Base-by-base conservation (phyloP, 2,797 vertebrate species). In the Alcedo quadribrachys region DNA sequence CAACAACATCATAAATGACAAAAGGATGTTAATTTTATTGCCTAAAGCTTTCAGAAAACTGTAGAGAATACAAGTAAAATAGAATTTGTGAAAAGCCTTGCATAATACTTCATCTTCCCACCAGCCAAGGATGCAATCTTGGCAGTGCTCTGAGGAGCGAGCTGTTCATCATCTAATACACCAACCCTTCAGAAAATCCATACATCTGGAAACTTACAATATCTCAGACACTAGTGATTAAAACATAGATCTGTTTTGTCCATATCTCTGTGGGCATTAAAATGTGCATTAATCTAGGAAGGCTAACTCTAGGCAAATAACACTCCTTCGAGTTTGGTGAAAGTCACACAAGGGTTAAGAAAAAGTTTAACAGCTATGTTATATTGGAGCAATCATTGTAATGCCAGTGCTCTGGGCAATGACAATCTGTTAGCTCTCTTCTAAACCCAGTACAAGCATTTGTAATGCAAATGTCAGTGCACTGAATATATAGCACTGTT, bases 341-440 rank as follows among this genome's bases (percentile, higher is more conserved):
- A 96, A 81, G 96, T 3, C 90, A 25, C 55, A 58, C 17, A 96
- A 94, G 96, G 91, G 94, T 96, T 97, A 96, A 97, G 79, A 84
- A 94, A 87, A 94, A 93, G 85, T 93, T 95, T 70, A 86, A 88
- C 71, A 92, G 82, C 77, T 40, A 6, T 48, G 65, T 88, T 92
- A 76, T 61, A 78, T 69, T 75, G 79, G 70, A 95, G 85, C 90
- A 94, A 95, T 94, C 93, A 91, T 55, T 83, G 83, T 84, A 82
- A 95, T 92, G 85, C 84, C 93, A 94, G 67, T 69, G 96, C 96
- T 97, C 92, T 92, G 91, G 95, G 96, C 95, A 80, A 96, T 95
- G 92, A 87, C 96, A 96, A 97, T 97, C 96, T 97, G 96, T 95
- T 95, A 96, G 90, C 76, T 92, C 87, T 95, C 93, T 93, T 94